Evolutionary conservation across 2,113 vertebrate species (phyloP).

Genomic region (Passer montanus): DNA sequence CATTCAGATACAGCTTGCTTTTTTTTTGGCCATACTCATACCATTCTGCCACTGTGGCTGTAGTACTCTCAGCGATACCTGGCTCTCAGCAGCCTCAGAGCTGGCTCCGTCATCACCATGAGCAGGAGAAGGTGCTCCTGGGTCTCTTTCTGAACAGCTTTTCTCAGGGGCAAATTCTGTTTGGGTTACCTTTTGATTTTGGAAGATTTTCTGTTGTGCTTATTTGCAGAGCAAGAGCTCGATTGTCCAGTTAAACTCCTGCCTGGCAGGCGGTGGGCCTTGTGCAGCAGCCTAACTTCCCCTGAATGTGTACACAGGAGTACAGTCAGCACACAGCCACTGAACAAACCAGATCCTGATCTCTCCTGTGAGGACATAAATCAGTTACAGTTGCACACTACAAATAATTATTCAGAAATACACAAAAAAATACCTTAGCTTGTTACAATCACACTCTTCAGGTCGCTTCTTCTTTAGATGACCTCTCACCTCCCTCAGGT

Average conservation of each 20-base stretch:
- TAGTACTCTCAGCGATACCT: neutral
- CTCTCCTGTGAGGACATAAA: neutral
- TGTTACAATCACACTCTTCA: conserved; percentile 90
- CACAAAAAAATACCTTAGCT: conserved; percentile 76
- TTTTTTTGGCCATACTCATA: neutral
- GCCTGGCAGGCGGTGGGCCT: neutral
- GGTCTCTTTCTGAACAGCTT: neutral
- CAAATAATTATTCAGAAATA: neutral
- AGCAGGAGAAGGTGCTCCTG: neutral
- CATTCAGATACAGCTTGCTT: neutral
- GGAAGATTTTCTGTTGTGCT: neutral
- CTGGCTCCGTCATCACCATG: neutral
- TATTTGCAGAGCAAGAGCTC: neutral
- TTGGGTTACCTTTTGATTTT: neutral
- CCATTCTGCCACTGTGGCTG: neutral
- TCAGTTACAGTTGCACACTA: neutral
- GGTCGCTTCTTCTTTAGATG: conserved; percentile 92
- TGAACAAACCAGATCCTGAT: neutral
- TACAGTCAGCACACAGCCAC: neutral
- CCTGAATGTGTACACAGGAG: neutral
- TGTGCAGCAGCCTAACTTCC: neutral
- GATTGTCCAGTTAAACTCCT: neutral
- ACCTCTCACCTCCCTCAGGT: conserved; percentile 92
- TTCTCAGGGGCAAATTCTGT: neutral
- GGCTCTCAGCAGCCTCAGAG: neutral